These are phyloP conservation scores for Gephyroberyx darwinii DNA, from an alignment of 2,797 vertebrate species.

Conservation along the genomic window DNA sequence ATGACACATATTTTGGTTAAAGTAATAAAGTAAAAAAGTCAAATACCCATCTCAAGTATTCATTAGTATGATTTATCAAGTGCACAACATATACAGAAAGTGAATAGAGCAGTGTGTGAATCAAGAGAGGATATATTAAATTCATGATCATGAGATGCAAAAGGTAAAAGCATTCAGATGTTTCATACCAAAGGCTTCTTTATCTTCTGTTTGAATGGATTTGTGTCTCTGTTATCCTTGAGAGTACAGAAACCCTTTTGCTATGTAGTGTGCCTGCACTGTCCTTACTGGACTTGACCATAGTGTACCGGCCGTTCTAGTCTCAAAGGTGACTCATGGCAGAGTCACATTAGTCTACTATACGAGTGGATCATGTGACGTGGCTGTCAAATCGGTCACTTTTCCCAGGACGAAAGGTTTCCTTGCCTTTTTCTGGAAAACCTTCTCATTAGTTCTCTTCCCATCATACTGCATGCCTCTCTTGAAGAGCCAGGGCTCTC, in stretches of 20 bases:
- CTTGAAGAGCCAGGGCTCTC: background rate
- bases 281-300: too few species aligned
- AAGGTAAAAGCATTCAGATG: background rate
- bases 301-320: too few species aligned
- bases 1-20: conserved; percentile 70
- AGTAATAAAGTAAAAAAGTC: conserved; percentile 63
- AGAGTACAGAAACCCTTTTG: too few species aligned
- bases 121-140: background rate
- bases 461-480: background rate
- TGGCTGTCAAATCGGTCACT: too few species aligned
- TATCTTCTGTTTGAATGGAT: background rate
- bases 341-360: background rate
- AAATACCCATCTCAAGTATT: background rate
- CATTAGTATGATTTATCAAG: background rate
- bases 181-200: background rate
- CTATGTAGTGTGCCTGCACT: too few species aligned
- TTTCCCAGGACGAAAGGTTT: conserved; percentile 31
- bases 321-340: too few species aligned
- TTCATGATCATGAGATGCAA: too few species aligned
- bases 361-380: background rate
- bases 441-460: conserved; percentile 26
- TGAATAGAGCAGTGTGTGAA: background rate
- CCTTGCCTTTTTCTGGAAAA: conserved; percentile 49
- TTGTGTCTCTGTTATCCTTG: background rate
- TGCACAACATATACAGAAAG: background rate